Evolutionary conservation across 2,113 vertebrate genomes (phyloP), one percentile per base, ranked within the genome.

Genomic region (Fregata magnificens): DNA sequence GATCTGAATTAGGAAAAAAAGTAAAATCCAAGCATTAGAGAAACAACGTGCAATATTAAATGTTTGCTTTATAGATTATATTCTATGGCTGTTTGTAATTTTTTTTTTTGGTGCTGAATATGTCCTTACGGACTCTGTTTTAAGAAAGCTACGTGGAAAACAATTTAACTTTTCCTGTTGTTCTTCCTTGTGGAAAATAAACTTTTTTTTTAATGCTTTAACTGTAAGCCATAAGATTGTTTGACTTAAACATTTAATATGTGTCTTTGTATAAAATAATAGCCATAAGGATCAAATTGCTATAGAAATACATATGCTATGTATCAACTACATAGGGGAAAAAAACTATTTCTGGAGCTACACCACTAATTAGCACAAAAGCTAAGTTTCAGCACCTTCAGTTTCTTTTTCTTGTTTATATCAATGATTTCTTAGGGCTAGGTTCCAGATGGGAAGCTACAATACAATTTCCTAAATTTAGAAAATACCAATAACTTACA

Each of bases 41-140:
- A 98, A 99, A 99, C 96, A 98, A 99, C 99, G 99, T 99, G 99
- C 99, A 99, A 99, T 99, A 99, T 99, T 98, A 98, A 98, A 97
- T 98, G 97, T 98, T 98, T 98, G 97, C 98, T 98, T 98, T 98
- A 98, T 97, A 97, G 97, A 98, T 97, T 98, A 98, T 98, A 98
- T 98, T 98, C 98, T 97, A 96, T 98, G 98, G 97, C 98, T 49
- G 47, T 50, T 50, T 25, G 44, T 44, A 14, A 14, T 22, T 13
- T 25, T 28, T 53, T 53, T 28, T 53, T 28, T 98, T 98, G 98
- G 98, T 98, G 98, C 98, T 99, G 98, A 98, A 98, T 98, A 95
- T 98, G 98, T 99, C 98, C 92, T 98, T 98, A 98, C 98, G 98
- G 98, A 98, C 99, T 99, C 98, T 99, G 98, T 98, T 98, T 97